Evolutionary conservation across 2,888 invertebrate genomes (phyloP).

Genomic region (Pseudolycoriella hygida): DNA sequence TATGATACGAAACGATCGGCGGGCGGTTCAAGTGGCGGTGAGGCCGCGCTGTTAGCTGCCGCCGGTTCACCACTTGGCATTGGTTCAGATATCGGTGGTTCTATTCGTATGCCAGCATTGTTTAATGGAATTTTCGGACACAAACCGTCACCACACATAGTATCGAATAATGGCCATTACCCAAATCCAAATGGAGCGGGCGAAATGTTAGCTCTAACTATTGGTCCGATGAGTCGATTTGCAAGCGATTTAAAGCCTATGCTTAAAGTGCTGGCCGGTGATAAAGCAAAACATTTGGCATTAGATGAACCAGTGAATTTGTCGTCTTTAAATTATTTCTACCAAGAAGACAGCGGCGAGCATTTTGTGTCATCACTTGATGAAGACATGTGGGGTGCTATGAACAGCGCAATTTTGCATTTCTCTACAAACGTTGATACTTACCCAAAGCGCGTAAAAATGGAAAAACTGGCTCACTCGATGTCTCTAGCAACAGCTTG

Average conservation of each 20-base stretch:
- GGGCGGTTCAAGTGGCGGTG: slow-evolving; percentile 83
- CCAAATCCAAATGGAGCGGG: slow-evolving; percentile 33
- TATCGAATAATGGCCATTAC: slow-evolving; percentile 39
- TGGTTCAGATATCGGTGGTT: slow-evolving; percentile 76
- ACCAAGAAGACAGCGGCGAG: slow-evolving; percentile 29
- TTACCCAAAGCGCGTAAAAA: too few relatives aligned
- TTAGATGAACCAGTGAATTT: slow-evolving; percentile 35
- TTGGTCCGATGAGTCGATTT: slow-evolving; percentile 64
- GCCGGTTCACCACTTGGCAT: slow-evolving; percentile 63
- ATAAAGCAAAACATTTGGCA: slow-evolving; percentile 26
- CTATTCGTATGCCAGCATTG: slow-evolving; percentile 69
- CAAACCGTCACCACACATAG: slow-evolving; percentile 55
- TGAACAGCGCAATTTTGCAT: too few relatives aligned
- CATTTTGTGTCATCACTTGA: neutral
- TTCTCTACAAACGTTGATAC: too few relatives aligned
- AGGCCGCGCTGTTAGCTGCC: slow-evolving; percentile 54
- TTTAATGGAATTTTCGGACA: slow-evolving; percentile 80
- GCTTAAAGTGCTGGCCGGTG: slow-evolving; percentile 40
- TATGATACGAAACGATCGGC: slow-evolving; percentile 54
- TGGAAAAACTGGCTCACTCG: too few relatives aligned
- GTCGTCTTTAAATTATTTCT: too few relatives aligned
- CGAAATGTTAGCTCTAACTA: slow-evolving; percentile 33
- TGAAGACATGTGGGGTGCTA: slow-evolving; percentile 26
- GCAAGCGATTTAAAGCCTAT: slow-evolving; percentile 55
- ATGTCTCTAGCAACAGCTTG: too few relatives aligned